A percentile compares a stretch with the other conserved stretches of the same genome.
Evolutionary conservation across 2,113 vertebrate genomes (phyloP).

Genomic region (Australoheros scitulus): DNA sequence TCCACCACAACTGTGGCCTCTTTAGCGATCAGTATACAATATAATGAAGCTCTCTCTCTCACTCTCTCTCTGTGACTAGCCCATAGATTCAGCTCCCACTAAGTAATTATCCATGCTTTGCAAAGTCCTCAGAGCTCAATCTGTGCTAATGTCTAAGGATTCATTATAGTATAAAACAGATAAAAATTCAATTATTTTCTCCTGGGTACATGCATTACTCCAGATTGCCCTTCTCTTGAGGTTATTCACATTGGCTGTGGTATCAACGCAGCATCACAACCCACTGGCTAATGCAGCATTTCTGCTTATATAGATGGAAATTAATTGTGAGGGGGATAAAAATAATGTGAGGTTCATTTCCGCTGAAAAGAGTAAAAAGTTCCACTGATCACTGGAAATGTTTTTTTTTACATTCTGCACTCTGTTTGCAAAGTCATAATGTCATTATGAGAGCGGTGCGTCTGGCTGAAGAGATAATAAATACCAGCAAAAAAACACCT

Average conservation of each 20-base stretch:
- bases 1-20: not conserved
- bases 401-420: slow-evolving; percentile 22
- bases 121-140: slow-evolving; percentile 39
- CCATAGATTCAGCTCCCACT: slow-evolving; percentile 51
- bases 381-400: slow-evolving; percentile 24
- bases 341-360: not conserved
- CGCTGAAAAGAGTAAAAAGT: slow-evolving; percentile 13
- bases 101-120: slow-evolving; percentile 64
- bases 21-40: slow-evolving; percentile 13
- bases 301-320: slow-evolving; percentile 44
- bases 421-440: not conserved
- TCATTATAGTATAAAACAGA: slow-evolving; percentile 74
- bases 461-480: slow-evolving; percentile 43
- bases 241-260: slow-evolving; percentile 35
- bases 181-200: slow-evolving; percentile 77
- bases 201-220: slow-evolving; percentile 56
- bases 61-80: slow-evolving; percentile 23
- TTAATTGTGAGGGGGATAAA: slow-evolving; percentile 10
- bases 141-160: slow-evolving; percentile 62
- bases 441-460: not conserved
- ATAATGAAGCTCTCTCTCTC: slow-evolving; percentile 31
- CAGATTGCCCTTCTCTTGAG: slow-evolving; percentile 37
- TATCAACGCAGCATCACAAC: slow-evolving; percentile 52
- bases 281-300: slow-evolving; percentile 21
- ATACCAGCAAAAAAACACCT: not conserved